Base-by-base conservation (phyloP, 2,888 invertebrate species). In the Drosophila neotestacea region DNA sequence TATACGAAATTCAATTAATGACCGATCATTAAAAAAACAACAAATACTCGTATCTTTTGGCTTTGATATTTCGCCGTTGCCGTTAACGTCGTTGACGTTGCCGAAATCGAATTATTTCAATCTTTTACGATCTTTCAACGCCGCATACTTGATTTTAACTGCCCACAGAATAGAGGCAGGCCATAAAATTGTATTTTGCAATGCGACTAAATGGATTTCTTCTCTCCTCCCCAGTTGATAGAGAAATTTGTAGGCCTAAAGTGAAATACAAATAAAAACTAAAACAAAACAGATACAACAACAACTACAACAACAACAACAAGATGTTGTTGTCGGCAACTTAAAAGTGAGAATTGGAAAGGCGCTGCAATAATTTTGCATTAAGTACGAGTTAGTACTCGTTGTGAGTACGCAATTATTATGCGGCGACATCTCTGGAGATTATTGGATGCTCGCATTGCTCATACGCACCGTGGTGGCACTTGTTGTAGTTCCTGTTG, bases 1-100 rank as follows among this genome's bases (percentile, higher is more conserved):
- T 84, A 84, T 78, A 74, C 71, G 63, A 79, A 88, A 79, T 87
- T 89, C 91, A 91, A 91, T 91, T 91, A 91, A 91, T 91, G 91
- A 82, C 85, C 84, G 88, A 85, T 88, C 91, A 91, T 91, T 91
- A 91, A 90, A 85, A 90, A 85, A 88, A 32, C 32, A 36, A 47
- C 22, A 60, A 13, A 61, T 54, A 48, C 32, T 39, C 9, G 71
- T 55, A 71, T 76, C 79, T 80, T 81, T 74, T 79, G 64, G 74
- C 85, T 91, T 91, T 90, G 91, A 90, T 86, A 78, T 86, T 81
- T 71, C 61, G 86, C 86, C 82, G 79, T 78, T 70, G 30, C 9
- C 32, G 32, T 32, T 9, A 9, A 7, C 32, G 32, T 28, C 30
- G 47, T 6, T 47, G 47, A 11, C 52, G 41, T 46, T 46, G 36